Base-by-base conservation (phyloP, 2,888 invertebrate species). In the Leptinotarsa tumamoca region DNA sequence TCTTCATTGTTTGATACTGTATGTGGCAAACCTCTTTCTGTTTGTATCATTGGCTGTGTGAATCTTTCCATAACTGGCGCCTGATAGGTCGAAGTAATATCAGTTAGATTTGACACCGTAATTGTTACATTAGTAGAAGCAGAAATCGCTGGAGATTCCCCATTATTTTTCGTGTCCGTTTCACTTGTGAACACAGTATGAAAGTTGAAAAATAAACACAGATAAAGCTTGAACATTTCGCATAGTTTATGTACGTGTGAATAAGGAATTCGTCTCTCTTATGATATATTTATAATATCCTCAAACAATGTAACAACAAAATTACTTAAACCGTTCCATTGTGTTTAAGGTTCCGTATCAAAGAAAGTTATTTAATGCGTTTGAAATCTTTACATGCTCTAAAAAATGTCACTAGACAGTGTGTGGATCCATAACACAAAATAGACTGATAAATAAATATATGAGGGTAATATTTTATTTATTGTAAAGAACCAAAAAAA, bases 301-400 rank as follows among this genome's bases (percentile, higher is more conserved):
- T 63, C 17, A 68, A 76, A 80, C 79, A 80, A 81, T 80, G 70
- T 49, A 73, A 75, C 75, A 76, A 79, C 79, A 58, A 74, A 68
- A 77, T 80, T 80, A 75, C 78, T 43, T 67, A 63, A 76, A 79
- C 68, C 78, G 76, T 75, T 72, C 78, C 74, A 83, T 83, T 84
- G 83, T 83, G 83, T 82, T 80, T 78, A 83, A 43, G 73, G 68
- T 61, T 74, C 79, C 83, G 77, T 82, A 76, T 78, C 80, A 67
- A 81, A 82, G 82, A 82, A 82, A 82, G 82, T 80, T 74, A 70
- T 76, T 71, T 68, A 76, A 74, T 76, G 76, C 71, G 73, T 78
- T 77, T 77, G 68, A 67, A 73, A 81, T 79, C 77, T 75, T 80
- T 80, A 75, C 74, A 80, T 82, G 82, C 83, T 83, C 82, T 80